Percentiles rank a stretch among this genome's conserved stretches.
phyloP scores from a whole-genome alignment of 2,888 invertebrate genomes.

The Phyllotreta cruciferae region DNA sequence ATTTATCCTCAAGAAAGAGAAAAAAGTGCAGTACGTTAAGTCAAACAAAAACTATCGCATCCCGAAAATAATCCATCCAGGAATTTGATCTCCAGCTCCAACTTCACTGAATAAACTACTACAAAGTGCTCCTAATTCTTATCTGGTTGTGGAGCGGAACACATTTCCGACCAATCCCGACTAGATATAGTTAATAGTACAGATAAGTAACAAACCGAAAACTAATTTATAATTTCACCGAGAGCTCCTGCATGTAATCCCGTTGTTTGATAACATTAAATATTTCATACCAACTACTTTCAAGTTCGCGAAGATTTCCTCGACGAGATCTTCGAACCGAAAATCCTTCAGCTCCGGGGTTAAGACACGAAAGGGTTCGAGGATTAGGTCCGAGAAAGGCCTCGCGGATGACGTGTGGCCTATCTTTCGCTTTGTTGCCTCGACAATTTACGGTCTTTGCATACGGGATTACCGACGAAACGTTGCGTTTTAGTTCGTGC shows the following conservation, averaged over 20 bases:
- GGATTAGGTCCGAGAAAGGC: constrained; percentile 42
- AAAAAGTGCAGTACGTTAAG: no score
- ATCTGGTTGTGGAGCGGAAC: no score
- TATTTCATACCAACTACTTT: constrained; percentile 57
- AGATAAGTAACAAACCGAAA: constrained; percentile 6
- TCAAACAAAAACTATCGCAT: no score
- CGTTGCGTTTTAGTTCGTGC: constrained; percentile 32
- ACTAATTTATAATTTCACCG: constrained; percentile 34
- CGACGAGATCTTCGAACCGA: constrained; percentile 53
- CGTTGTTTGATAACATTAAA: constrained; percentile 57
- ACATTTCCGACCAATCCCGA: background rate
- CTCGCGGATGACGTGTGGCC: constrained; percentile 26
- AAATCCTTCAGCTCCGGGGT: constrained; percentile 48
- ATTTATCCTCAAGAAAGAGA: background rate
- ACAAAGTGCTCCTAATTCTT: no score
- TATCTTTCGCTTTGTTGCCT: constrained; percentile 24
- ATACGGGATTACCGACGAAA: constrained; percentile 3
- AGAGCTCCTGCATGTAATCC: constrained; percentile 47
- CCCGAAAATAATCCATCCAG: no score
- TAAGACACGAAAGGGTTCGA: constrained; percentile 50
- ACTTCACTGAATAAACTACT: no score
- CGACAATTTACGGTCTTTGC: constrained; percentile 12
- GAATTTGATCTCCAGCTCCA: no score
- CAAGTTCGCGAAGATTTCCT: constrained; percentile 50
- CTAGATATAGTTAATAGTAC: background rate